Evolutionary conservation across 2,888 invertebrate genomes (phyloP).

Genomic region (Drosophila parthenogenetica): DNA sequence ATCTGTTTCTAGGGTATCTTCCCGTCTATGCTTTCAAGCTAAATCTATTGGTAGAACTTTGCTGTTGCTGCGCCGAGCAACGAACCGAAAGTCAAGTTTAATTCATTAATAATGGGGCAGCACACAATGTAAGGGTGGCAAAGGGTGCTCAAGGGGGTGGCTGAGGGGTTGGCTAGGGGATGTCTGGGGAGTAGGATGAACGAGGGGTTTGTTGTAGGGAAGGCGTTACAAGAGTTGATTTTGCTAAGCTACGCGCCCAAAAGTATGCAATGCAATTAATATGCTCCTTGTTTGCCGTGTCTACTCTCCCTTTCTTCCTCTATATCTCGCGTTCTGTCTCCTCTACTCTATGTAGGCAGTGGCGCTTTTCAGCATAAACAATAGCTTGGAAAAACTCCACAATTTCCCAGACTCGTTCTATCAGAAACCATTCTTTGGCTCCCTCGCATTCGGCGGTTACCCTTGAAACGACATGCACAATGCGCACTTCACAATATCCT

Average conservation of each 20-base stretch:
- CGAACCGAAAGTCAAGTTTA: constrained; percentile 84
- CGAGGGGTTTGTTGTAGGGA: background rate
- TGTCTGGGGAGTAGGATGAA: no score
- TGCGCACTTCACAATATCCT: constrained; percentile 60
- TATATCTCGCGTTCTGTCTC: background rate
- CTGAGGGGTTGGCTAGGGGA: background rate
- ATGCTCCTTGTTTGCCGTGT: constrained; percentile 54
- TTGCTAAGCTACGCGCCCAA: constrained; percentile 46
- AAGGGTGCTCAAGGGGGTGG: no score
- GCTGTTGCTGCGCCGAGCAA: constrained; percentile 56
- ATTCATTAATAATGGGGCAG: constrained; percentile 76
- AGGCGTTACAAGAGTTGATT: constrained; percentile 13
- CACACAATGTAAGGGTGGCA: constrained; percentile 40
- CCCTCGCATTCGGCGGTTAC: constrained; percentile 52
- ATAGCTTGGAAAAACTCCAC: constrained; percentile 45
- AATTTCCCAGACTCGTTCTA: constrained; percentile 5
- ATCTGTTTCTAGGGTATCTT: constrained; percentile 32
- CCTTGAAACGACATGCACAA: constrained; percentile 71
- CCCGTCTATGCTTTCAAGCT: constrained; percentile 3
- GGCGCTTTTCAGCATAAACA: constrained; percentile 54
- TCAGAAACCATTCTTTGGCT: background rate
- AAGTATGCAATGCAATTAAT: constrained; percentile 81
- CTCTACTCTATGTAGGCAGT: constrained; percentile 8
- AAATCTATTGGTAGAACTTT: background rate
- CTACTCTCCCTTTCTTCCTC: constrained; percentile 21